Base-by-base conservation (phyloP, 64 coral and sea anemone genomes). In the Platygyra sinensis region DNA sequence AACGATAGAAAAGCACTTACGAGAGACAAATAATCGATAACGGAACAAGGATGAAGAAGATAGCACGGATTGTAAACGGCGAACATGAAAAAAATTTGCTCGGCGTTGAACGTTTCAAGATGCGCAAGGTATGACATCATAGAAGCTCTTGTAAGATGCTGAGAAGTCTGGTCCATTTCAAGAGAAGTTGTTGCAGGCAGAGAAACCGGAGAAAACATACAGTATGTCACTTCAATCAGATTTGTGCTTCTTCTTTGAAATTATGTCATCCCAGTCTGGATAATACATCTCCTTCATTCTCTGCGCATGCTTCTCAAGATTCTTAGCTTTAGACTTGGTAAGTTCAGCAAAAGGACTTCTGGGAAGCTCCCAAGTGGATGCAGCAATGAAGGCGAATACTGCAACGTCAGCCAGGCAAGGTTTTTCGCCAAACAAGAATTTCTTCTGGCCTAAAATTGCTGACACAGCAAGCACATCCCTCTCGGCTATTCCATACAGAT, bases 211-310 rank as follows among this genome's bases (percentile, higher is more conserved):
- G 60, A 62, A 18, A 22, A 62, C 16, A 62, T 19, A 18, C 3
- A 22, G 62, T 65, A 18, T 65, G 62, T 22, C 62, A n/a, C 0
- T 2, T 69, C 24, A 69, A 10, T 22, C 65, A 60, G 82, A 92
- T 39, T 87, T 86, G 18, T 59, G 33, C 24, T 86, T 62, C 24
- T 86, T 62, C 19, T 33, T 86, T 14, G 50, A 29, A 46, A 73
- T 77, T 10, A 94, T 83, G n/a, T 89, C 79, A 64, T 94, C 79
- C 93, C 88, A 94, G 75, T 94, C 93, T 50, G 93, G 93, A 74
- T 86, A 94, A 72, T 84, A 90, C 5, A 79, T 17, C 7, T 72
- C 51, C 62, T 87, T 94, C 81, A 94, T 94, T 72, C 75, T 77
- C n/a, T 90, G 25, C 17, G 75, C 52, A 46, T 94, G 93, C 20